Evolutionary conservation across 2,113 vertebrate genomes (phyloP), one percentile per base, ranked within the genome.

Genomic region (Strix aluco): DNA sequence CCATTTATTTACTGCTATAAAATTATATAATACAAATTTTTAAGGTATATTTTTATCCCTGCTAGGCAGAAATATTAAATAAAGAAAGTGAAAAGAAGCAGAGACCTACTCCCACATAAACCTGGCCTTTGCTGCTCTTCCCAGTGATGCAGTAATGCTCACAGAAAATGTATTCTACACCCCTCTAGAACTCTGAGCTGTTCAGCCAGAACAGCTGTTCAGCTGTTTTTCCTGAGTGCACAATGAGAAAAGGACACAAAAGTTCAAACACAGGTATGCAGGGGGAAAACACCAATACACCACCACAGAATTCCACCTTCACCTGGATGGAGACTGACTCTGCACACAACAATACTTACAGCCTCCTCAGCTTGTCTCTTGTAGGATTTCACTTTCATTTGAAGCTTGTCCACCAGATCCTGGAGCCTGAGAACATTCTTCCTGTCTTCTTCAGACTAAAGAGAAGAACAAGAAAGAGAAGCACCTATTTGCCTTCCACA

Each of bases 361-460:
- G 98, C 97, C 73, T 99, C 99, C 96, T 99, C 99, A 92, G 99
- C 94, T 98, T 99, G 99, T 92, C 99, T 99, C 98, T 99, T 99
- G 94, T 99, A 99, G 69, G 98, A 97, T 96, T 99, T 99, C 69
- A 99, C 99, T 83, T 99, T 99, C 44, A 97, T 96, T 94, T 99
- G 99, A 62, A 99, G 94, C 81, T 98, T 98, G 85, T 98, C 98
- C 49, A 99, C 98, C 6, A 98, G 96, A 85, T 98, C 98, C 66
- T 99, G 98, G 6, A 98, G 97, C 88, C 98, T 97, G 74, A 98
- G 96, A 52, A 98, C 75, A 14, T 98, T 98, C 91, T 99, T 99
- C 57, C 98, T 82, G 74, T 99, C 98, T 96, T 99, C 99, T 72
- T 99, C 98, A 51, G 98, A 98, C 98, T 99, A 94, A 73, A 94